A percentile compares a stretch with the other conserved stretches of the same genome.
Evolutionary conservation across 2,888 invertebrate genomes (phyloP).

Genomic region (Torymus auratus): DNA sequence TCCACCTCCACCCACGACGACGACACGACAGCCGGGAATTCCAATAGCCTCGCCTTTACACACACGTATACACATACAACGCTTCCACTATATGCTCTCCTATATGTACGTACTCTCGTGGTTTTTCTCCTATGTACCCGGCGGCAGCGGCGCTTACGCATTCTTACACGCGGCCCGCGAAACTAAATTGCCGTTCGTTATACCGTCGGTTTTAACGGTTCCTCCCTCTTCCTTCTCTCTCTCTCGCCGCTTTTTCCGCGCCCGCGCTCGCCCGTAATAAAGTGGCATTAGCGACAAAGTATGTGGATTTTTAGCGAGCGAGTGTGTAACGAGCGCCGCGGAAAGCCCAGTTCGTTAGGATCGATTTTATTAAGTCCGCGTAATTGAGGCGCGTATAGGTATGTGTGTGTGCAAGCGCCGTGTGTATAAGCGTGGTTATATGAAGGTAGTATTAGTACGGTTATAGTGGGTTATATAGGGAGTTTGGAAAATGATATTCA

Average conservation of each 20-base stretch:
- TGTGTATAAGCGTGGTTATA: too few species aligned
- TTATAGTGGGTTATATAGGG: too few species aligned
- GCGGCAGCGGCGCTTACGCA: constrained; percentile 29
- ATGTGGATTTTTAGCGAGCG: too few species aligned
- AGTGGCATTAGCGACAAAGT: background rate
- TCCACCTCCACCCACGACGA: too few species aligned
- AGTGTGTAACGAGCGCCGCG: too few species aligned
- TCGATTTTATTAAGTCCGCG: too few species aligned
- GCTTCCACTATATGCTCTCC: constrained; percentile 6
- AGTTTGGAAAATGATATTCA: too few species aligned
- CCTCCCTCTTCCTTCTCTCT: background rate
- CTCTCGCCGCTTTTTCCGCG: too few species aligned
- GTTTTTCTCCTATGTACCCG: constrained; percentile 4
- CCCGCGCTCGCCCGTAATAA: background rate
- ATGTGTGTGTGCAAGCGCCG: too few species aligned
- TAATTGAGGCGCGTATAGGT: too few species aligned
- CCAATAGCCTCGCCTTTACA: constrained; percentile 27
- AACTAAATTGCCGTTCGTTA: constrained; percentile 45
- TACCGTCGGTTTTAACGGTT: background rate
- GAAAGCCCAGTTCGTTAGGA: too few species aligned
- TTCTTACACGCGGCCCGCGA: constrained; percentile 50
- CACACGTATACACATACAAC: background rate
- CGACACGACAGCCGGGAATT: constrained; percentile 35
- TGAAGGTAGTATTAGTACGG: too few species aligned
- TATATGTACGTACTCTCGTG: background rate